phyloP scores from a whole-genome alignment of 2,797 vertebrate species.

The Mycteria americana region DNA sequence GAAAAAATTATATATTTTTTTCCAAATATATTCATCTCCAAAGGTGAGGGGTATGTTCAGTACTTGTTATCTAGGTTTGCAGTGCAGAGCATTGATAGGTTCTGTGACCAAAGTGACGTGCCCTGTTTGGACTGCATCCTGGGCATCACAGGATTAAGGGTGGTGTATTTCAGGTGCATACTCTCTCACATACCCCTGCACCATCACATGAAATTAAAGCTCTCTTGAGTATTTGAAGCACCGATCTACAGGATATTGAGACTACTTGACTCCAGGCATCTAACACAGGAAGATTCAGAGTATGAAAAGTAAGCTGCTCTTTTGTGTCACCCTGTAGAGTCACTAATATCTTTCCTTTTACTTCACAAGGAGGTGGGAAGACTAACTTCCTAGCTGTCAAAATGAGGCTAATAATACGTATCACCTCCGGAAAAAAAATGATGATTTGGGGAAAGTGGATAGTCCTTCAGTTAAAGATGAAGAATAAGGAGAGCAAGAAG shows the following conservation, averaged over 20 bases:
- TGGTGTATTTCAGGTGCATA: neutral
- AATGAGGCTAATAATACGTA: neutral
- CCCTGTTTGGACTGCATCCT: neutral
- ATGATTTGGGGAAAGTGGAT: neutral
- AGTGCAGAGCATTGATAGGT: neutral
- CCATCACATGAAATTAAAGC: neutral
- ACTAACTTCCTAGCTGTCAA: neutral
- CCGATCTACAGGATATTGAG: neutral
- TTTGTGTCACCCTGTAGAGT: neutral
- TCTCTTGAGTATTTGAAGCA: neutral
- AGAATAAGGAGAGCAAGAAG: neutral
- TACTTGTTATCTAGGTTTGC: neutral
- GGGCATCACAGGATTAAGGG: neutral
- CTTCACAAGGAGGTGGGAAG: neutral
- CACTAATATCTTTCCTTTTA: neutral
- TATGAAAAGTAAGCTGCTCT: neutral
- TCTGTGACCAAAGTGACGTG: neutral
- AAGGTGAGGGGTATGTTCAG: neutral
- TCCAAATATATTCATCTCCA: neutral
- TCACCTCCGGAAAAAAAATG: neutral
- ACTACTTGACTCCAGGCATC: neutral
- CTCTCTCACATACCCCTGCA: neutral
- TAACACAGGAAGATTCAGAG: neutral
- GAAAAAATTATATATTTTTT: neutral
- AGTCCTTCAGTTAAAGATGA: neutral